phyloP scores from a whole-genome alignment of 2,888 invertebrate species.

The Oscheius sp. region DNA sequence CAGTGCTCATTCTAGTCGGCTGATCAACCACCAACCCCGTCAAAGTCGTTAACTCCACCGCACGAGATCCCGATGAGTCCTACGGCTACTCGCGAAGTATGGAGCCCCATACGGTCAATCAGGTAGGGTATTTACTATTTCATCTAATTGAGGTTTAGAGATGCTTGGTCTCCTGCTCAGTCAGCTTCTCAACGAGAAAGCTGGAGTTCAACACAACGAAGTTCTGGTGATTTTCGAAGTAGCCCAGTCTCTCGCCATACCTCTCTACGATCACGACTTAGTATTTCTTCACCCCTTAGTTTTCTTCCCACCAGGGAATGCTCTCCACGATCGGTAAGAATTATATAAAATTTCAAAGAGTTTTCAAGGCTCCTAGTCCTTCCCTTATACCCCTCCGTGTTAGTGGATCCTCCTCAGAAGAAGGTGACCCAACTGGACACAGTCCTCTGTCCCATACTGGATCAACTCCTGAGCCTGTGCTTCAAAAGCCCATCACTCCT shows the following conservation, averaged over 20 bases:
- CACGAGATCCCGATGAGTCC: constrained; percentile 28
- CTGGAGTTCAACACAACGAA: constrained; percentile 40
- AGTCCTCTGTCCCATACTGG: constrained; percentile 51
- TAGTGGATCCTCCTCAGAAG: constrained; percentile 38
- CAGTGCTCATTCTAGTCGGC: constrained; percentile 30
- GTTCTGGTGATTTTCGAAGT: constrained; percentile 38
- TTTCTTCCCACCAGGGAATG: constrained; percentile 46
- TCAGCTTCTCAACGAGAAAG: constrained; percentile 12
- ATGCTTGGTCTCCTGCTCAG: constrained; percentile 27
- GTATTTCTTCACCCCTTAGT: constrained; percentile 50
- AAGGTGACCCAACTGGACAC: constrained; percentile 35
- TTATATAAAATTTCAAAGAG: background rate
- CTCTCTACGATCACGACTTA: constrained; percentile 47
- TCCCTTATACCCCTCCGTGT: constrained; percentile 46
- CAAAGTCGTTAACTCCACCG: background rate
- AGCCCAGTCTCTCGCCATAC: constrained; percentile 49
- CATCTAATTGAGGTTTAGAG: background rate
- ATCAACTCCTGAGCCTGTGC: constrained; percentile 49
- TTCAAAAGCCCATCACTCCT: constrained; percentile 7
- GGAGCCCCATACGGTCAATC: constrained; percentile 27
- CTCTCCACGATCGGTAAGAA: constrained; percentile 46
- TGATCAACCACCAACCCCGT: constrained; percentile 25
- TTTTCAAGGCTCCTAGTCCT: constrained; percentile 43
- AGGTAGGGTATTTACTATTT: constrained; percentile 7
- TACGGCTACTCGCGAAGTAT: constrained; percentile 23